Conservation (phyloP, 2,888 invertebrate species). For the Diarsia dahlii region DNA sequence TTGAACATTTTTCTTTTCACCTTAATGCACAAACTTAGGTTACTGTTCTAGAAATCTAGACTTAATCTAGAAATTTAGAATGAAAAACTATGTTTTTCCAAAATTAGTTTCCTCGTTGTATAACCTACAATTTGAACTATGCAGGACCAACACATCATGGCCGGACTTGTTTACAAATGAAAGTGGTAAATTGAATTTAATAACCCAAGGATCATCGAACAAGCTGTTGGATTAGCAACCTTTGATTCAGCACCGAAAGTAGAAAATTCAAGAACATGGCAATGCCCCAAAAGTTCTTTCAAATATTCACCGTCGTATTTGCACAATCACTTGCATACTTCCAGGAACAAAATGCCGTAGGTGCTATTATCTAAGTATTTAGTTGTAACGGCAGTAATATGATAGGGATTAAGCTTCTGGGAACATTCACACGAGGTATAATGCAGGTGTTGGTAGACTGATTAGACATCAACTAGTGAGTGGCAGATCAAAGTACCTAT, state of each 20-base stretch:
- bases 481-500: neutral
- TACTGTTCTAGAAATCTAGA: no score
- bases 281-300: neutral
- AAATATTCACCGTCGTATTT: neutral
- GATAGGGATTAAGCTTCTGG: neutral
- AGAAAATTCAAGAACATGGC: neutral
- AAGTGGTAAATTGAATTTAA: no score
- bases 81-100: no score
- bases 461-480: neutral
- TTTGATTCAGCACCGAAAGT: neutral
- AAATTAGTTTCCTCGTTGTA: no score
- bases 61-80: no score
- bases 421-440: constrained; percentile 10
- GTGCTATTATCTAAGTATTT: neutral
- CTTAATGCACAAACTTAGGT: no score
- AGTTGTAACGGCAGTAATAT: constrained; percentile 6
- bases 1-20: no score
- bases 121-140: no score
- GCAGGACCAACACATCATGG: no score
- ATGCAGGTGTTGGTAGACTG: neutral
- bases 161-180: no score
- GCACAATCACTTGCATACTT: neutral
- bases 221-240: neutral
- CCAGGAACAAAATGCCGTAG: neutral
- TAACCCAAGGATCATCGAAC: no score